A percentile compares a stretch with the other conserved stretches of the same genome.
Evolutionary conservation across 2,113 vertebrate genomes (phyloP).

Genomic region (Stomatorhinus ivindoensis): DNA sequence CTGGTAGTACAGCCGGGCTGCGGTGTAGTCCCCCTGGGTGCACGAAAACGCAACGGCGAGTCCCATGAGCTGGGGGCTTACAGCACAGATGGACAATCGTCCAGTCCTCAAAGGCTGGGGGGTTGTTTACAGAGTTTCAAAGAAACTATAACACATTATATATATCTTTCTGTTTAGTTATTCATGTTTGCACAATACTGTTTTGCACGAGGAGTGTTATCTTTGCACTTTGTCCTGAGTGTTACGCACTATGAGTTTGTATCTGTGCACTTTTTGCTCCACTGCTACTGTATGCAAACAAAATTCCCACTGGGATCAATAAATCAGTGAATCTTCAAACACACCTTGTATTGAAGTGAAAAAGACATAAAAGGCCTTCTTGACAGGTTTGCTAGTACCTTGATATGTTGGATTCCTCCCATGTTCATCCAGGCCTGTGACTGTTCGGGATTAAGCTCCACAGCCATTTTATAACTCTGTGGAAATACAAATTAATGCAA

Average conservation of each 20-base stretch:
- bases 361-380: background rate
- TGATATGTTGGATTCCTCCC: conserved; percentile 94
- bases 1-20: conserved; percentile 81
- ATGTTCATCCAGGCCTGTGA: conserved; percentile 99
- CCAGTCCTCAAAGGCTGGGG: background rate
- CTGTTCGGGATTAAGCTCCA: conserved; percentile 83
- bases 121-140: background rate
- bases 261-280: background rate
- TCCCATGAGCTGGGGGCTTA: background rate
- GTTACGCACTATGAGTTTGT: background rate
- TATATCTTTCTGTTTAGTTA: background rate
- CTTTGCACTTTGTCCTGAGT: background rate
- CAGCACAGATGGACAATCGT: no score
- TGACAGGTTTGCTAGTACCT: conserved; percentile 61
- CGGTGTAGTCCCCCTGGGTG: conserved; percentile 80
- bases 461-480: conserved; percentile 83
- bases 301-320: background rate
- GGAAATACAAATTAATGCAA: conserved; percentile 13
- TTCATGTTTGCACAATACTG: background rate
- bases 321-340: background rate
- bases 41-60: background rate
- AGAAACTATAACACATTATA: background rate
- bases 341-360: background rate
- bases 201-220: background rate
- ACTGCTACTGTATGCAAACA: background rate